These are phyloP conservation scores for Cheilosia soror DNA, from an alignment of 2,888 invertebrate genomes.

Conservation along the genomic window DNA sequence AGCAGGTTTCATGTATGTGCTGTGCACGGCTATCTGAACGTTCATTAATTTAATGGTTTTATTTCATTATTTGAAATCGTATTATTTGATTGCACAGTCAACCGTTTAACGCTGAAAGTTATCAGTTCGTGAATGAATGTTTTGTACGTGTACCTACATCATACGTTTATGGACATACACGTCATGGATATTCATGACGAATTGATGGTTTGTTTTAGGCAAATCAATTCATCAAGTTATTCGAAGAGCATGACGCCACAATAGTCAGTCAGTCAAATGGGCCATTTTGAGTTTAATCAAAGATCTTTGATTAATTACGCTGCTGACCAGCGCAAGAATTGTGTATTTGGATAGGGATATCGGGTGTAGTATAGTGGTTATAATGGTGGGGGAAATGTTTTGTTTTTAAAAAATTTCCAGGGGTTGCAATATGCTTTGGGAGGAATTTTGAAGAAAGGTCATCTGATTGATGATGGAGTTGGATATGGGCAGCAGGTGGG, in stretches of 20 bases:
- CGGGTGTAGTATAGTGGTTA: background rate
- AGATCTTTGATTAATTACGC: slow-evolving; percentile 32
- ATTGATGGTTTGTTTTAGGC: slow-evolving; percentile 49
- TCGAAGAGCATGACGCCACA: slow-evolving; percentile 30
- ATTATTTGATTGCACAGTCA: slow-evolving; percentile 46
- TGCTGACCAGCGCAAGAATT: background rate
- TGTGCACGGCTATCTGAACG: background rate
- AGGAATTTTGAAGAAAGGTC: too few species aligned
- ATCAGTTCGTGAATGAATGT: slow-evolving; percentile 39
- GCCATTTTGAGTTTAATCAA: slow-evolving; percentile 39
- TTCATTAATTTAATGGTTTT: slow-evolving; percentile 69
- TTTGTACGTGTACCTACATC: background rate
- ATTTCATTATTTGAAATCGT: slow-evolving; percentile 52
- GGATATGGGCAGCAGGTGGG: too few species aligned
- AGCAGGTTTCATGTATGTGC: slow-evolving; percentile 16
- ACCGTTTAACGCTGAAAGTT: slow-evolving; percentile 37
- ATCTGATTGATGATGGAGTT: too few species aligned
- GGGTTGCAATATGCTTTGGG: too few species aligned
- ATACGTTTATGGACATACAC: slow-evolving; percentile 30
- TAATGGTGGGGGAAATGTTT: background rate
- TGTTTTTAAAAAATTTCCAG: background rate
- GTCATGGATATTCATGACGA: slow-evolving; percentile 54
- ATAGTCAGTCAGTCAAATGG: slow-evolving; percentile 43
- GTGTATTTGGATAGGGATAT: background rate
- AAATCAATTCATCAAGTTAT: slow-evolving; percentile 53